Conservation (phyloP, 2,113 vertebrate species). For the Takifugu flavidus region DNA sequence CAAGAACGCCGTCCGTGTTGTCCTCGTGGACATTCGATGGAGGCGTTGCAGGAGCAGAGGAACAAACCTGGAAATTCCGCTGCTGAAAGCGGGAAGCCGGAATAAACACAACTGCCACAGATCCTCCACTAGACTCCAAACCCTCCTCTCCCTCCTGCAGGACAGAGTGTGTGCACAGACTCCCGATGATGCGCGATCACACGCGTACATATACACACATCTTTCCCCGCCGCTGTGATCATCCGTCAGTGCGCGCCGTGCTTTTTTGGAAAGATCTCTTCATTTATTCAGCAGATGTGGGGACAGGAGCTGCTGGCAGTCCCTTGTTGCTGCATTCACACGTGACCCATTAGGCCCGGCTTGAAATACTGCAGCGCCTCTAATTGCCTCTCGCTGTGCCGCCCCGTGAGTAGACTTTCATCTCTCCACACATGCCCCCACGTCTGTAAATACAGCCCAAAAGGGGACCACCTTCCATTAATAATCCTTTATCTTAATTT, state of each 20-base stretch:
- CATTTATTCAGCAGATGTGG: conserved; percentile 62
- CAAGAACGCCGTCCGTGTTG: too few species aligned
- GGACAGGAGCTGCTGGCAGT: conserved; percentile 39
- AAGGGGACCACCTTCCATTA: conserved; percentile 5
- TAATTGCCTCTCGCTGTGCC: conserved; percentile 56
- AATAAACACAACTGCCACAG: conserved; percentile 28
- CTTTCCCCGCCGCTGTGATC: conserved; percentile 21
- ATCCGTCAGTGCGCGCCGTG: conserved; percentile 45
- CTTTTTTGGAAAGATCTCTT: conserved; percentile 38
- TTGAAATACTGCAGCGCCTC: conserved; percentile 55
- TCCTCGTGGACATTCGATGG: too few species aligned
- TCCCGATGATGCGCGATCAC: conserved; percentile 24
- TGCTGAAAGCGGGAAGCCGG: conserved; percentile 25
- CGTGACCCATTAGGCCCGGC: conserved; percentile 53
- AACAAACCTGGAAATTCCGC: conserved; percentile 22
- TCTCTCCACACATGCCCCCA: conserved; percentile 32
- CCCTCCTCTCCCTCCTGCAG: conserved; percentile 21
- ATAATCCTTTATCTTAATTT: conserved; percentile 3
- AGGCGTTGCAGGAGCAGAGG: too few species aligned
- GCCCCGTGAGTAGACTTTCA: conserved; percentile 47
- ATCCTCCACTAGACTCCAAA: conserved; percentile 5
- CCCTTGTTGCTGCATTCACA: conserved; percentile 48
- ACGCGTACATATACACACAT: neutral
- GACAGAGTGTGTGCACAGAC: conserved; percentile 21
- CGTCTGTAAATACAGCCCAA: conserved; percentile 9